Base-by-base conservation (phyloP, 2,888 invertebrate species). In the Tryphoninae sp. region DNA sequence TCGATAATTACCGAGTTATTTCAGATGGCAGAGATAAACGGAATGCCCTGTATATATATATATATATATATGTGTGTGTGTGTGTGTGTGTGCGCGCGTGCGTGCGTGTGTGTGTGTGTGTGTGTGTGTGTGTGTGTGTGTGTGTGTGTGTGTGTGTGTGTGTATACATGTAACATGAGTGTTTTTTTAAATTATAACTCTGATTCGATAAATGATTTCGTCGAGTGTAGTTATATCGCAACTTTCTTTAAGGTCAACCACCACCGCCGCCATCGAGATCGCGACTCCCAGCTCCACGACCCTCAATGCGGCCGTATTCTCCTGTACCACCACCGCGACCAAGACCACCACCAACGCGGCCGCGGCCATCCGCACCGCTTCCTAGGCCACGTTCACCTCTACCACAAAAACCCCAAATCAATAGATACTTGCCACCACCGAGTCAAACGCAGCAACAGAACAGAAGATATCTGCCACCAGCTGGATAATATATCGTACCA, bases 381-480 rank as follows among this genome's bases (percentile, higher is more conserved):
- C 84, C 84, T 2, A 80, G 80, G 19, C 65, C 75, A n/a, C 83
- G 83, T 13, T 81, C 69, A 8, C 81, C 80, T 19, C 79, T 78
- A n/a, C 72, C 49, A 19, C 82, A 71, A 8, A 80, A 71, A 9
- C 83, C 73, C 16, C 75, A 67, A 19, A 74, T 13, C 40, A 72
- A 74, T 58, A 67, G 62, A 69, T 83, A 84, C 49, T 71, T 81
- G 11, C 86, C 84, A 45, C 81, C 83, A 19, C 77, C 78, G 49
- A 61, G 61, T 16, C 80, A 67, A 49, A 55, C 67, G 26, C 81
- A 68, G 40, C 82, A 58, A 53, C 82, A 78, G 53, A 75, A 69
- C 77, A 76, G 82, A 69, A 76, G 73, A 22, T 85, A 85, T 68
- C 61, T 84, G 51, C 86, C 86, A 58, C 85, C 84, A 9, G 26